Conservation (phyloP, 2,113 vertebrate species). For the Phrynosoma platyrhinos region DNA sequence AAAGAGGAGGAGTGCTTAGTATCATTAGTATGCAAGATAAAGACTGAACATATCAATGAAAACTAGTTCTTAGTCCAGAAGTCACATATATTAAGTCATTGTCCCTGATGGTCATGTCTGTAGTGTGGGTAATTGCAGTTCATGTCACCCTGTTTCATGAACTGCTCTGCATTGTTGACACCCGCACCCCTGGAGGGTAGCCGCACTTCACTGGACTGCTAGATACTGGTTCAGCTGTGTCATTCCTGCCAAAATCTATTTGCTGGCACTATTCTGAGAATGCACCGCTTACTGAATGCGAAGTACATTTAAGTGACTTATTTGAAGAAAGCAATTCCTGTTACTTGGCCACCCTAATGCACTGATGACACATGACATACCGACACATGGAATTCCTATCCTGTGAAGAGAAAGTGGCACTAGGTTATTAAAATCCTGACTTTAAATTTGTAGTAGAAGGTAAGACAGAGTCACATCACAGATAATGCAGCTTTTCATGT, state of each 20-base stretch:
- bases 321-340: slow-evolving; percentile 38
- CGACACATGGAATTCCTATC: background rate
- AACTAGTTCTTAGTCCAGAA: slow-evolving; percentile 39
- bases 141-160: slow-evolving; percentile 49
- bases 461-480: background rate
- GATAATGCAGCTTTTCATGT: slow-evolving; percentile 7
- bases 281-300: slow-evolving; percentile 44
- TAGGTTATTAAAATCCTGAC: slow-evolving; percentile 12
- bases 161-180: slow-evolving; percentile 36
- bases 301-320: slow-evolving; percentile 40
- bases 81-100: slow-evolving; percentile 56
- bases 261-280: slow-evolving; percentile 33
- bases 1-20: background rate
- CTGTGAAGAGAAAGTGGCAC: slow-evolving; percentile 1
- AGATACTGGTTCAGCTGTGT: slow-evolving; percentile 52
- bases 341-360: background rate
- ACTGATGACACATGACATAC: slow-evolving; percentile 14
- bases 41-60: slow-evolving; percentile 13
- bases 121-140: slow-evolving; percentile 48
- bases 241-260: slow-evolving; percentile 49
- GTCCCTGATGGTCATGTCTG: slow-evolving; percentile 44
- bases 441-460: slow-evolving; percentile 12
- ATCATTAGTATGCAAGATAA: background rate
- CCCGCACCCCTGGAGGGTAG: slow-evolving; percentile 49
- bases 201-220: slow-evolving; percentile 41